These are phyloP conservation scores for Plemyria rubiginata DNA, from an alignment of 2,888 invertebrate species.

Conservation along the genomic window DNA sequence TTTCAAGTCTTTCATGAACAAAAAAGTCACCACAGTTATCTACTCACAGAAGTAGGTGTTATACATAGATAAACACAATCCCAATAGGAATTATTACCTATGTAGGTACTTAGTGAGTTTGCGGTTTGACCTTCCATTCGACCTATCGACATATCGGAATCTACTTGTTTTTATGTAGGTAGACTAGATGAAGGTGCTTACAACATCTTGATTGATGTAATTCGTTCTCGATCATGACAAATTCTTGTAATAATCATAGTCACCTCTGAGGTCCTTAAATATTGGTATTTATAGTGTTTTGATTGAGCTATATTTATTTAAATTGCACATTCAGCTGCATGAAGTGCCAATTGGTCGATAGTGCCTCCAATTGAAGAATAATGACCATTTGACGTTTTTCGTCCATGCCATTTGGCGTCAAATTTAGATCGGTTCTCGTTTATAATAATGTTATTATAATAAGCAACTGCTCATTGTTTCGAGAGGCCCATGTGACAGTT, in stretches of 20 bases:
- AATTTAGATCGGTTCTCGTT: constrained; percentile 5
- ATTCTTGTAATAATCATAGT: constrained; percentile 1
- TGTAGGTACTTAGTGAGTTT: not conserved
- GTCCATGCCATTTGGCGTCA: constrained; percentile 18
- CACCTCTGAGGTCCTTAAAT: constrained; percentile 3
- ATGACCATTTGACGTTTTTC: constrained; percentile 18
- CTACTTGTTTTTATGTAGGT: not conserved
- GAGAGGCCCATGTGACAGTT: not conserved
- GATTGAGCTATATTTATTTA: constrained; percentile 25
- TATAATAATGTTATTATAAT: not conserved
- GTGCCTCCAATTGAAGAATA: constrained; percentile 28
- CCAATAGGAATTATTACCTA: not conserved
- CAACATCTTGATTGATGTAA: not conserved
- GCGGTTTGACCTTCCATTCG: not conserved
- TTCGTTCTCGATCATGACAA: not conserved
- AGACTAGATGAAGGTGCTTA: not conserved
- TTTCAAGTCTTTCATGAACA: not conserved
- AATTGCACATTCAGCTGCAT: constrained; percentile 29
- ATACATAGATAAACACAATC: not conserved
- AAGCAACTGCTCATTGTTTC: not conserved
- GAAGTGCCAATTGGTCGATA: constrained; percentile 30
- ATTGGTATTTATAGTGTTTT: constrained; percentile 21
- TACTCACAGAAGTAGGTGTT: no score
- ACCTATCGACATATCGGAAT: not conserved
- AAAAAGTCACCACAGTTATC: no score